These are phyloP conservation scores for Apis laboriosa DNA, from an alignment of 1,140 invertebrate genomes.

Conservation along the genomic window DNA sequence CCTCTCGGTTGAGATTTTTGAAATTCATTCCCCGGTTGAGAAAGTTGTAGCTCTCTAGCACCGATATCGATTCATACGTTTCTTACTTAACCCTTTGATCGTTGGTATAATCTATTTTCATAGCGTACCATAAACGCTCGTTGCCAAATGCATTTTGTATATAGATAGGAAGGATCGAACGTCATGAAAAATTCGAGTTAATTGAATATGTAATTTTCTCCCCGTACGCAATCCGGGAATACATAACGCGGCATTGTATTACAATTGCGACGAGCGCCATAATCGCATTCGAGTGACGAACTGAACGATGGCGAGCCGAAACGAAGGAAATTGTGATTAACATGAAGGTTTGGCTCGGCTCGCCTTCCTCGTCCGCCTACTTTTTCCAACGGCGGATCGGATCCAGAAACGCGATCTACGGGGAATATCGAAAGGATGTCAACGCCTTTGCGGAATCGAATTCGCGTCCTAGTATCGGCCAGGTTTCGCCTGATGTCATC, in stretches of 20 bases:
- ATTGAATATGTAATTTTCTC: slow-evolving; percentile 23
- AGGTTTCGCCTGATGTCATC: slow-evolving; percentile 57
- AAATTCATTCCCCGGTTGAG: too few species aligned
- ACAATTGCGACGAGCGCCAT: slow-evolving; percentile 39
- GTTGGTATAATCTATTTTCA: too few species aligned
- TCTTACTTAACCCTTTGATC: too few species aligned
- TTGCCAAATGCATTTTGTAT: too few species aligned
- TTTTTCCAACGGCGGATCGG: slow-evolving; percentile 55
- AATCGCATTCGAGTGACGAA: neutral
- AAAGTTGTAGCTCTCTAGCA: too few species aligned
- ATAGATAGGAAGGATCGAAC: neutral
- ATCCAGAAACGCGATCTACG: slow-evolving; percentile 40
- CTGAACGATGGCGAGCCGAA: slow-evolving; percentile 27
- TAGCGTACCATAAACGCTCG: too few species aligned
- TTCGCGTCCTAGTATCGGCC: slow-evolving; percentile 5
- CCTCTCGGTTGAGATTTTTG: too few species aligned
- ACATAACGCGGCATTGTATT: slow-evolving; percentile 16
- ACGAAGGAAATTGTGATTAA: slow-evolving; percentile 63
- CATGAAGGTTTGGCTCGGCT: slow-evolving; percentile 64
- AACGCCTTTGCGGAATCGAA: slow-evolving; percentile 14
- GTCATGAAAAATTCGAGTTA: neutral
- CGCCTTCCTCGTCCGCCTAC: slow-evolving; percentile 70
- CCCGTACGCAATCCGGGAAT: neutral
- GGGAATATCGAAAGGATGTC: slow-evolving; percentile 42
- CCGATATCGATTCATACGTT: too few species aligned